These are phyloP conservation scores for Neosalanx taihuensis DNA, from an alignment of 2,797 vertebrate species.

Conservation along the genomic window DNA sequence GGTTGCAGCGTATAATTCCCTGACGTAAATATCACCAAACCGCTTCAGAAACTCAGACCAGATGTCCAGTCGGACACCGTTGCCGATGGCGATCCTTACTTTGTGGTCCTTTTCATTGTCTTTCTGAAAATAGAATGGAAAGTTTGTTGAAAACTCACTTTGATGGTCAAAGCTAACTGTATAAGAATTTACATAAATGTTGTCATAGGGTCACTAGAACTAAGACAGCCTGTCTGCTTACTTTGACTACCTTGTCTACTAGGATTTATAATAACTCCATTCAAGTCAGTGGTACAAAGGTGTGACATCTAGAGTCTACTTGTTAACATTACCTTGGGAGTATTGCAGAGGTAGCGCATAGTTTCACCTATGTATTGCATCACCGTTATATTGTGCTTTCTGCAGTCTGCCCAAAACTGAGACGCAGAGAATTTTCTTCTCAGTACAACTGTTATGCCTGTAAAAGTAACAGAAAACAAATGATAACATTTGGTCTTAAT, in stretches of 20 bases:
- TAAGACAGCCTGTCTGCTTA: too few species aligned
- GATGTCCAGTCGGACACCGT: slow-evolving; percentile 79
- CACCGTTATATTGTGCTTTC: slow-evolving; percentile 84
- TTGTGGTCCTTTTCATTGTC: slow-evolving; percentile 79
- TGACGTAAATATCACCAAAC: slow-evolving; percentile 80
- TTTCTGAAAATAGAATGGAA: slow-evolving; percentile 65
- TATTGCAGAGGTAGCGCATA: slow-evolving; percentile 85
- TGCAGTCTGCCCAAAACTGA: slow-evolving; percentile 92
- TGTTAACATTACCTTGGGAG: slow-evolving; percentile 69
- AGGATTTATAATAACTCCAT: background rate
- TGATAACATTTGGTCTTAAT: background rate
- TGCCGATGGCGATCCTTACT: slow-evolving; percentile 84
- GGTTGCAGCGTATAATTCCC: slow-evolving; percentile 85
- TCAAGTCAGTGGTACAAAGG: background rate
- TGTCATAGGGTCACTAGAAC: background rate
- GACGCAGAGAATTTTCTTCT: slow-evolving; percentile 88
- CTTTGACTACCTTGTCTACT: background rate
- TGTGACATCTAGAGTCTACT: background rate
- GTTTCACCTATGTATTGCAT: slow-evolving; percentile 93
- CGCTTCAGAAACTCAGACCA: slow-evolving; percentile 83
- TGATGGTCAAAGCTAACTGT: too few species aligned
- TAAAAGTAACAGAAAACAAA: too few species aligned
- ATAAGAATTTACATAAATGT: too few species aligned
- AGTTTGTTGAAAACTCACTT: background rate
- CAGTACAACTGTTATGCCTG: slow-evolving; percentile 78